Base-by-base conservation (phyloP, 2,113 vertebrate genomes). In the Casuarius casuarius region DNA sequence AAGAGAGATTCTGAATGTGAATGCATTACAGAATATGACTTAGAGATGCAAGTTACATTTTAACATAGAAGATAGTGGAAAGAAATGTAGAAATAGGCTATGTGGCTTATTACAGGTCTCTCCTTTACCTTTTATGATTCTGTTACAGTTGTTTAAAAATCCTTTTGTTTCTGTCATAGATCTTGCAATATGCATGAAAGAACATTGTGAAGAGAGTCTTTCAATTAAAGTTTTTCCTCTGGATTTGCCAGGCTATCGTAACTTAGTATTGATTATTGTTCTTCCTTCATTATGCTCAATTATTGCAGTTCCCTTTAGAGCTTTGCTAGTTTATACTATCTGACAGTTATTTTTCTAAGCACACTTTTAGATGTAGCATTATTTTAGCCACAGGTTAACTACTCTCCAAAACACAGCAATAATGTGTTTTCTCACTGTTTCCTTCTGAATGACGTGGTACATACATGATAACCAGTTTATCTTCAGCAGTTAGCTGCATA, bases 121-220 rank as follows among this genome's bases (percentile, higher is more conserved):
- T 62, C 54, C 8, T 52, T 11, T 75, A 2, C 40, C 23, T 61
- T 35, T 16, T 3, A 14, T 40, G 5, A 31, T 74, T 84, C 23
- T 77, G 15, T 67, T 62, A 23, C 3, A 77, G 33, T 15, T 56
- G 3, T 46, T 89, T 63, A 5, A 3, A 2, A 46, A 48, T 59
- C 29, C 51, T 23, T 3, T 1, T 0, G 4, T 71, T 91, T 78
- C 14, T 78, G 1, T 29, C 7, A 12, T 19, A 71, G 16, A 66
- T 71, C 14, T 51, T 71, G 46, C 74, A 33, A 48, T 58, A 48
- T 11, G 18, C 38, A 8, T 44, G 20, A 35, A 82, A 90, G 6
- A 44, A 11, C 2, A 10, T 35, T 29, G 6, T 56, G 46, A 82
- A 70, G 12, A 35, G 14, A 63, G 1, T 38, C 33, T 38, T 81